Base-by-base conservation (phyloP, 2,113 vertebrate species). In the Melanostigma gelatinosum region DNA sequence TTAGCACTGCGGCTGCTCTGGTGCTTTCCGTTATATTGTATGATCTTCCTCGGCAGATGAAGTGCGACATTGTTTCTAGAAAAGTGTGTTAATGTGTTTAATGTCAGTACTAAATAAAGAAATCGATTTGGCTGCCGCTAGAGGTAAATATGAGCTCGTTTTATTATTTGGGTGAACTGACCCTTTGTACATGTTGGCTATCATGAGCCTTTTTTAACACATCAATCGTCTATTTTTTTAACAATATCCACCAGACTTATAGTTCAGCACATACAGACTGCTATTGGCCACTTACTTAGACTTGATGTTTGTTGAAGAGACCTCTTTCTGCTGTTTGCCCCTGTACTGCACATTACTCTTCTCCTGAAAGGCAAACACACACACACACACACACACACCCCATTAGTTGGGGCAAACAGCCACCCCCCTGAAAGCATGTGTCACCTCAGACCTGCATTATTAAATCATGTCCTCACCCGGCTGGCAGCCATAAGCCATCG, bases 271-370 rank as follows among this genome's bases (percentile, higher is more conserved):
- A 9, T 8, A 2, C 20, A 46, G 22, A 29, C 67, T 12, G 27
- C 40, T 27, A 54, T 18, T 1, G 32, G 15, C 22, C 34, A 93
- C 95, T 94, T 91, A 96, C 95, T 93, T 95, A 0, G 94, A 91
- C 83, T 91, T 95, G 88, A 87, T 75, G 79, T 94, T 95, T 48
- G 90, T 75, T 63, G 92, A 79, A 58, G 91, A 69, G 44, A 88
- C 86, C 71, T 96, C 95, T 87, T 94, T 95, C 85, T 95, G 94
- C 75, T 71, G 90, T 85, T 93, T 95, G 73, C 91, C 91, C 73
- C 90, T 92, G 84, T 85, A 65, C 84, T 93, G 93, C 42, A 81
- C 84, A 57, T 88, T 93, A 79, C 89, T 95, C 82, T 95, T 95
- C 92, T 95, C 95, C 95, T 96, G 86, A 71, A 94, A 1, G 3